Conservation (phyloP, 1,140 invertebrate genomes). For the Drosophila insularis region DNA sequence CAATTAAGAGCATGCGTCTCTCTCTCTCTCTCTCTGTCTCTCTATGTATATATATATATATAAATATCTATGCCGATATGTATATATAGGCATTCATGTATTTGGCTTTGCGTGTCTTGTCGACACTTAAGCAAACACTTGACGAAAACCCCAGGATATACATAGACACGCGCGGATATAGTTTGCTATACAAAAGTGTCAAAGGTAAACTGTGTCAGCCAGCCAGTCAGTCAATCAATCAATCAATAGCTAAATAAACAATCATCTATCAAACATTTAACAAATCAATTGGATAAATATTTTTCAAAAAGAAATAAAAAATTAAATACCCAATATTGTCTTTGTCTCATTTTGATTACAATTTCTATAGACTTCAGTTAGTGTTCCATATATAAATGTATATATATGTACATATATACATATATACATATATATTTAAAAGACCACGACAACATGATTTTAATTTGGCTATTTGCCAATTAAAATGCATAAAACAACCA, state of each 20-base stretch:
- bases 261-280: constrained; percentile 10
- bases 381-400: constrained; percentile 19
- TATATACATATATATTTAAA: constrained; percentile 46
- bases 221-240: constrained; percentile 32
- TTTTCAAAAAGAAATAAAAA: no score
- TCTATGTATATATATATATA: neutral
- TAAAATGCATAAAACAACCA: constrained; percentile 37
- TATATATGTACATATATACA: neutral
- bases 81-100: neutral
- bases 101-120: constrained; percentile 38
- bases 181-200: constrained; percentile 10
- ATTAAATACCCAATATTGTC: neutral
- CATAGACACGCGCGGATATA: constrained; percentile 1
- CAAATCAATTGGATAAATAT: constrained; percentile 3
- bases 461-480: constrained; percentile 56
- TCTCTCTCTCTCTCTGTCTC: no score
- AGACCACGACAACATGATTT: constrained; percentile 39
- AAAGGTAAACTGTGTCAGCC: constrained; percentile 27
- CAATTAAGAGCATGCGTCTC: constrained; percentile 46
- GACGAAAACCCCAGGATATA: constrained; percentile 12
- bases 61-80: no score
- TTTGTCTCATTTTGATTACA: neutral
- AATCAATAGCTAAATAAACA: neutral
- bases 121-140: constrained; percentile 44
- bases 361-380: neutral